phyloP scores from a whole-genome alignment of 2,888 invertebrate species.

The Celastrina argiolus region DNA sequence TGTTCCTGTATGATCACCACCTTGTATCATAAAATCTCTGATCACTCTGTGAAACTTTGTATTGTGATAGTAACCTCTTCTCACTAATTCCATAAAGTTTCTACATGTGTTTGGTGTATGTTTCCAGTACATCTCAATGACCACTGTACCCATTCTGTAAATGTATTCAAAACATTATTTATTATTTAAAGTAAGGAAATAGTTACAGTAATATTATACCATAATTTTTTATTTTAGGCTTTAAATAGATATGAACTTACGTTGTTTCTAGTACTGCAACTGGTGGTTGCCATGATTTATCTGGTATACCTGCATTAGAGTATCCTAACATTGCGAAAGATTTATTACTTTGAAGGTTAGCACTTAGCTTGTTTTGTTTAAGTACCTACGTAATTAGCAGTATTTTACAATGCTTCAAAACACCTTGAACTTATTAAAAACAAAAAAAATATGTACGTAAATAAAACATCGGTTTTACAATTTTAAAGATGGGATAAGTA shows the following conservation, averaged over 20 bases:
- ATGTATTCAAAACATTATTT: slow-evolving; percentile 25
- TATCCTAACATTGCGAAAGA: slow-evolving; percentile 60
- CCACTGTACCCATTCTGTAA: slow-evolving; percentile 93
- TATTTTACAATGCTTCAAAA: background rate
- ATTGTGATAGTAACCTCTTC: slow-evolving; percentile 96
- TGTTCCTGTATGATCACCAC: slow-evolving; percentile 98
- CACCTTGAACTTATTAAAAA: background rate
- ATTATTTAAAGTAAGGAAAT: background rate
- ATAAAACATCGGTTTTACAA: too few relatives aligned
- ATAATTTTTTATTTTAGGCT: background rate
- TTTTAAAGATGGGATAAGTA: too few relatives aligned
- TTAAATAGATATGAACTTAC: slow-evolving; percentile 68
- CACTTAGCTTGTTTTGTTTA: background rate
- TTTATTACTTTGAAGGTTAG: background rate
- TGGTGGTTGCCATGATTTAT: slow-evolving; percentile 93
- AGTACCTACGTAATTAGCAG: background rate
- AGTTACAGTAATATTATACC: too few relatives aligned
- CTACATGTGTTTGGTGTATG: slow-evolving; percentile 98
- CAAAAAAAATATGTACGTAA: too few relatives aligned
- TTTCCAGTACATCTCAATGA: slow-evolving; percentile 98
- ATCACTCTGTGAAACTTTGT: slow-evolving; percentile 98
- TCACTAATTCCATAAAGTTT: slow-evolving; percentile 96
- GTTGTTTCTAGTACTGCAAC: slow-evolving; percentile 89
- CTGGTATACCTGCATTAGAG: slow-evolving; percentile 86
- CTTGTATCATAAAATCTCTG: slow-evolving; percentile 94